Evolutionary conservation across 2,113 vertebrate genomes (phyloP).

Genomic region (Arvicanthis niloticus): DNA sequence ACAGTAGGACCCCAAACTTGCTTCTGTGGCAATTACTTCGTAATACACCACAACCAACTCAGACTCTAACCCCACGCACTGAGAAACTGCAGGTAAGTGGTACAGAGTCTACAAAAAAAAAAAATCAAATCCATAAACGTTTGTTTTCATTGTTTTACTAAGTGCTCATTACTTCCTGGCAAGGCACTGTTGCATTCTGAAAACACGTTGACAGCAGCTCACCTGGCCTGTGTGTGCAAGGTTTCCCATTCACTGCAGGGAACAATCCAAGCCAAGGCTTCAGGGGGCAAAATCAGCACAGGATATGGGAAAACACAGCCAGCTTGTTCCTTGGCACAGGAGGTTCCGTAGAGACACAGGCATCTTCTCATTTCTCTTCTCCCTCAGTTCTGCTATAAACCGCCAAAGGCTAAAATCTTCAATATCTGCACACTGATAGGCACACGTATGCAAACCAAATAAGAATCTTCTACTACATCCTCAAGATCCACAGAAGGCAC

Average conservation of each 20-base stretch:
- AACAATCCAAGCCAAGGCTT: conserved; percentile 14
- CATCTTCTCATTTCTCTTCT: not conserved
- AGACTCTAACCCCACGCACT: accelerated
- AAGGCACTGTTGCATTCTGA: conserved; percentile 47
- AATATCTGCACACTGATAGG: not conserved
- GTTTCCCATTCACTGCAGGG: conserved; percentile 21
- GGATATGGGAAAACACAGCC: not conserved
- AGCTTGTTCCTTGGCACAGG: conserved; percentile 1
- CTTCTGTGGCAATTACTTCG: conserved; percentile 28
- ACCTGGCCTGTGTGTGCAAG: not conserved
- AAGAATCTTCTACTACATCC: not conserved
- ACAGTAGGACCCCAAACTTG: not conserved
- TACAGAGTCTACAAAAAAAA: not conserved
- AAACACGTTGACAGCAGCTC: conserved; percentile 61
- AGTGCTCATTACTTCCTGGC: conserved; percentile 55
- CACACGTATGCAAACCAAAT: not conserved
- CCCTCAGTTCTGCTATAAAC: not conserved
- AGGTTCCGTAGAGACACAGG: not conserved
- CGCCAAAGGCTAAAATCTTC: not conserved
- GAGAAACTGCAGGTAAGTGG: not conserved
- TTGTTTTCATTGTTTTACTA: conserved; percentile 61
- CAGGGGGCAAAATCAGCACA: not conserved
- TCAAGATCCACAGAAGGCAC: not conserved
- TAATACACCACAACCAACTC: not conserved
- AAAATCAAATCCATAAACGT: conserved; percentile 37